Conservation (phyloP, 2,113 vertebrate genomes). For the Pteropus alecto region DNA sequence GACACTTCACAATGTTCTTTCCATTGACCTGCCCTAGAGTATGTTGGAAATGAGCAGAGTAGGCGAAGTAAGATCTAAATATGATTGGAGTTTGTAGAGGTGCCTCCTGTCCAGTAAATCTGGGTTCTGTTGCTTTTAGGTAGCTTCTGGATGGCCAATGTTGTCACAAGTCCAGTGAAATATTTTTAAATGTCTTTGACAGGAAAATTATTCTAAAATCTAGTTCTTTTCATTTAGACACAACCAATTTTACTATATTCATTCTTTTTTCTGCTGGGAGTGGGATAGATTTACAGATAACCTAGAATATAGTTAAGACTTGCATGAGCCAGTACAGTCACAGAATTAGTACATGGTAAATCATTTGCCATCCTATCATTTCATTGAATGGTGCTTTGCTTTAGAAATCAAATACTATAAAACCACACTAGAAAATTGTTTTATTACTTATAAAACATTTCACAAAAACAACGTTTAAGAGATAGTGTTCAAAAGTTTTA, state of each 20-base stretch:
- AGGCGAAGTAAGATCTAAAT: background rate
- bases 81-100: background rate
- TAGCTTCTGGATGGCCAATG: background rate
- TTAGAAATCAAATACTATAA: background rate
- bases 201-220: conserved; percentile 14
- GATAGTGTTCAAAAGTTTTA: background rate
- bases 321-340: background rate
- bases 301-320: background rate
- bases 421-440: conserved; percentile 17
- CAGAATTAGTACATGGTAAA: background rate
- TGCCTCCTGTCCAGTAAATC: background rate
- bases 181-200: background rate
- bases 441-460: conserved; percentile 21
- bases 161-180: background rate
- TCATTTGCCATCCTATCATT: conserved; percentile 8
- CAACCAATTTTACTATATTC: background rate
- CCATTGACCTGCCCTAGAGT: background rate
- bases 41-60: background rate
- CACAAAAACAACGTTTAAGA: conserved; percentile 19
- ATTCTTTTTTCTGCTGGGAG: background rate
- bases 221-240: background rate
- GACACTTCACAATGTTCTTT: background rate
- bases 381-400: background rate
- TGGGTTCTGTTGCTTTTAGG: background rate
- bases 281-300: background rate